phyloP scores from a whole-genome alignment of 2,113 vertebrate genomes.

The Gobius niger region DNA sequence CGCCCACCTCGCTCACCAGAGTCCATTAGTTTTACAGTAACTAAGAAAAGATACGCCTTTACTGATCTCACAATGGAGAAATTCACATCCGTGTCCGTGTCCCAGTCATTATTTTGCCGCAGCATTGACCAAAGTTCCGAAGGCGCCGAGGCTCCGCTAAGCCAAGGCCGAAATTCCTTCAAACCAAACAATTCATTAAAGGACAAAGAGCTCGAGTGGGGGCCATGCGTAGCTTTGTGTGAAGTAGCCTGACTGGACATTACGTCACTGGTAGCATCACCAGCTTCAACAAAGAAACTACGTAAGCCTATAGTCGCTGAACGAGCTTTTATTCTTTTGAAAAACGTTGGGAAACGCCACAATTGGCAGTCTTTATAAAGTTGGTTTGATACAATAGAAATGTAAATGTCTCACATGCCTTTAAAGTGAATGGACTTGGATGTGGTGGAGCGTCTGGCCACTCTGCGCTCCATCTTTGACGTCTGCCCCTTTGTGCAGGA shows the following conservation, averaged over 20 bases:
- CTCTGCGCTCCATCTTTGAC: background rate
- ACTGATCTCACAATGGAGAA: no score
- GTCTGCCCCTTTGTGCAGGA: slow-evolving; percentile 50
- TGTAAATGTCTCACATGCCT: slow-evolving; percentile 31
- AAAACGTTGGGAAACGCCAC: slow-evolving; percentile 17
- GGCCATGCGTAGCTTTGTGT: slow-evolving; percentile 57
- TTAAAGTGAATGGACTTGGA: slow-evolving; percentile 27
- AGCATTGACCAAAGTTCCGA: background rate
- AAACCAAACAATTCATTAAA: slow-evolving; percentile 51
- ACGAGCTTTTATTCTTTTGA: no score
- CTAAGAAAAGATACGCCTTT: no score
- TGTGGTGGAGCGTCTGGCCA: slow-evolving; percentile 45
- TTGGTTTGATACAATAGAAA: background rate
- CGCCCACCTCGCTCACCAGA: no score
- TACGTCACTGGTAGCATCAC: slow-evolving; percentile 14
- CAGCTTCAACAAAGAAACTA: background rate
- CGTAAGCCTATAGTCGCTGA: background rate
- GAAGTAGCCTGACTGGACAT: slow-evolving; percentile 52
- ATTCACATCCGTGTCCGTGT: no score
- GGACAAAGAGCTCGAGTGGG: slow-evolving; percentile 14
- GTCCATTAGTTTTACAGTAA: no score
- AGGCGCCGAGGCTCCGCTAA: slow-evolving; percentile 22
- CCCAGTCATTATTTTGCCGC: no score
- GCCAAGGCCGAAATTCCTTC: slow-evolving; percentile 47
- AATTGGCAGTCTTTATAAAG: slow-evolving; percentile 37